Evolutionary conservation across 2,888 invertebrate species (phyloP), one percentile per base, ranked within the genome.

Genomic region (Cryptus viduatorius): DNA sequence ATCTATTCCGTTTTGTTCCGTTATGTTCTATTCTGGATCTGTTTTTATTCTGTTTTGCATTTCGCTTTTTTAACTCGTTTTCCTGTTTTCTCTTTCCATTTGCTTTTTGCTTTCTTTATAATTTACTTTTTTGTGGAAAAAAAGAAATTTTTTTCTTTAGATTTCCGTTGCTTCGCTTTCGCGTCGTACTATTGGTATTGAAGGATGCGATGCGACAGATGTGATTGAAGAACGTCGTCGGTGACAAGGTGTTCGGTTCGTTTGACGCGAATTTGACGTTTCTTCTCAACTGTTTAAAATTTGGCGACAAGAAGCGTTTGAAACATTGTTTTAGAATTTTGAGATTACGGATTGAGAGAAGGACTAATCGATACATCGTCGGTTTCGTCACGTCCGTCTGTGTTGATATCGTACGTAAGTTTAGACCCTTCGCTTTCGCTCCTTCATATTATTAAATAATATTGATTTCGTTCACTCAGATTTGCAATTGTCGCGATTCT

Each of bases 211-310:
- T 98, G 0, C 90, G 93, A 4, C 95, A 97, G 94, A 96, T 97
- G 96, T 96, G 97, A 89, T 93, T 98, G 75, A 98, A 98, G 90
- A 97, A 98, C 92, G 96, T 96, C 12, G 96, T 97, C 0, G 97
- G 97, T 37, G 97, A 97, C 85, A 96, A 96, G 92, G 97, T 97
- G 0, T 98, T 98, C 92, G 98, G 98, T 7, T 97, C 97, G 0
- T 98, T 98, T 94, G 96, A 98, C 3, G 98, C 98, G 92, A 98
- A 98, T 93, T 94, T 98, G 4, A 95, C 96, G 0, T 98, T 97
- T 93, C 93, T 98, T 0, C 94, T 98, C 59, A 96, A 96, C 78
- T 97, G 97, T 88, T 94, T 98, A 8, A 96, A 96, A 90, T 95
- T 96, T 29, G 98, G 98, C 0, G 94, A 94, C 0, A 96, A 95